Evolutionary conservation across 92 coral and sea anemone genomes (phyloP).

Genomic region (Porites lobata): DNA sequence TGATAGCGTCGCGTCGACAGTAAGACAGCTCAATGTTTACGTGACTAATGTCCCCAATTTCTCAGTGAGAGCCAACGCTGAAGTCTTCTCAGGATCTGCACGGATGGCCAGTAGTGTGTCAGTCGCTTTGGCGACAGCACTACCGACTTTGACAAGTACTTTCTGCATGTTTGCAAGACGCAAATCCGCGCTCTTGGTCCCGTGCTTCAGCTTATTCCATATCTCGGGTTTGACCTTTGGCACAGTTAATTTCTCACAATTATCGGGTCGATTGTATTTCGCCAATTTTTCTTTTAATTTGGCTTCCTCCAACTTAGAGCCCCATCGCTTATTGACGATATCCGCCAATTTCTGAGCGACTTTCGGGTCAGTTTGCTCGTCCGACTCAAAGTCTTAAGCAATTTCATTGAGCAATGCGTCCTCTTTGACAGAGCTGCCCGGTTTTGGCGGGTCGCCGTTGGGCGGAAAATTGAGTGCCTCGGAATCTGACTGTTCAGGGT

Average conservation of each 20-base stretch:
- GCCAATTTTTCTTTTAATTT: slow-evolving; percentile 6
- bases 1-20: too few species aligned
- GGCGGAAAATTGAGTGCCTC: slow-evolving; percentile 25
- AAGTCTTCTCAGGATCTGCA: slow-evolving; percentile 20
- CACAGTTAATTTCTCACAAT: slow-evolving; percentile 21
- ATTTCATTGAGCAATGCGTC: not conserved
- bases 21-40: slow-evolving; percentile 36
- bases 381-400: slow-evolving; percentile 54
- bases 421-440: too few species aligned
- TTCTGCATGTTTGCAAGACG: not conserved
- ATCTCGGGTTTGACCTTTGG: slow-evolving; percentile 77
- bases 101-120: slow-evolving; percentile 30
- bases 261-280: slow-evolving; percentile 39
- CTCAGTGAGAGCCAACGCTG: too few species aligned
- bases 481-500: slow-evolving; percentile 37
- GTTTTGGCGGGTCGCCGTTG: not conserved
- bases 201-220: slow-evolving; percentile 54
- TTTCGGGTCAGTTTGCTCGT: slow-evolving; percentile 48
- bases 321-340: slow-evolving; percentile 51
- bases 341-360: slow-evolving; percentile 55
- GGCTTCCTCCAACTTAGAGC: slow-evolving; percentile 57
- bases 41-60: not conserved
- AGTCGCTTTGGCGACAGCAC: not conserved
- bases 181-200: slow-evolving; percentile 42
- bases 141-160: too few species aligned